Conservation (phyloP, 2,113 vertebrate species). For the Campylorhamphus procurvoides region DNA sequence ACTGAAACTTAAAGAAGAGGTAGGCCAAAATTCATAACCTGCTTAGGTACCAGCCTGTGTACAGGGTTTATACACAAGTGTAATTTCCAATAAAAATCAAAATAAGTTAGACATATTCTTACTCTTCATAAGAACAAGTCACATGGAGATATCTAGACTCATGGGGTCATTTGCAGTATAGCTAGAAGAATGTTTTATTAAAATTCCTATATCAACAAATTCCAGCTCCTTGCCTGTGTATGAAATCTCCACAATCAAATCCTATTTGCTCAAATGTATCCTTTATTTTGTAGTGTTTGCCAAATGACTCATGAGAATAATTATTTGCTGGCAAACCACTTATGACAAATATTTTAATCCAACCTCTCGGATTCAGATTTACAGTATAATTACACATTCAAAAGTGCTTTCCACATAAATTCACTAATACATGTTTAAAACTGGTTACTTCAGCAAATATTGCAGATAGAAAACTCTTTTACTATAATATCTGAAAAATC, state of each 20-base stretch:
- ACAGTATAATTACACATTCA: not conserved
- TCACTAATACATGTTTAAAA: not conserved
- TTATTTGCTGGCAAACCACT: conserved; percentile 13
- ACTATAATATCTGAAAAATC: not conserved
- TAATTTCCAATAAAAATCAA: conserved; percentile 34
- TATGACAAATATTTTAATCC: conserved; percentile 52
- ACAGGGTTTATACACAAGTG: conserved; percentile 16
- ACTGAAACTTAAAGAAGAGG: conserved; percentile 13
- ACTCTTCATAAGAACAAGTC: conserved; percentile 25
- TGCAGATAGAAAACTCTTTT: not conserved
- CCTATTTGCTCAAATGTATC: conserved; percentile 38
- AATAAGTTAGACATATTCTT: not conserved
- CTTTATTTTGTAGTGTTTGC: conserved; percentile 29
- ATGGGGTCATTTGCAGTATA: conserved; percentile 52
- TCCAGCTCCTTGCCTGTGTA: not conserved
- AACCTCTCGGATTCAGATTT: not conserved
- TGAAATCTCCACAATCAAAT: conserved; percentile 15
- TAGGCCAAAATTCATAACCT: conserved; percentile 35
- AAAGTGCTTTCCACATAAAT: not conserved
- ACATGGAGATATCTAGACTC: conserved; percentile 11
- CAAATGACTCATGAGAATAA: conserved; percentile 35
- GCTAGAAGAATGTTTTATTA: conserved; percentile 23
- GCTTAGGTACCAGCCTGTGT: conserved; percentile 54
- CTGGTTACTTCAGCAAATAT: not conserved
- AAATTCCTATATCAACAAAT: conserved; percentile 48